Evolutionary conservation across 1,140 invertebrate genomes (phyloP), one percentile per base, ranked within the genome.

Genomic region (Ceratitis capitata): DNA sequence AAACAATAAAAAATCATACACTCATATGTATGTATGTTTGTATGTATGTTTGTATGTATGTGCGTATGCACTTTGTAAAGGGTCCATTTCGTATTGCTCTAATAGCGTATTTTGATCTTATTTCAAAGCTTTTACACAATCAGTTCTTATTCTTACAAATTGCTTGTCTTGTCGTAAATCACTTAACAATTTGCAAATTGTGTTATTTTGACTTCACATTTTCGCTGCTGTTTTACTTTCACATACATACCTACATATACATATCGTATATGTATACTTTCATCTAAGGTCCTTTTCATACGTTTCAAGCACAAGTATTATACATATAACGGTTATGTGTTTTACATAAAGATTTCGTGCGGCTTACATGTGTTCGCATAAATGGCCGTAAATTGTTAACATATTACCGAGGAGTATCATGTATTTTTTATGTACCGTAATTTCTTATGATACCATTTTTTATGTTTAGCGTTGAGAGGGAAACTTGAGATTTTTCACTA

Each of bases 81-180:
- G 45, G 19, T 42, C n/a, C 16, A 58, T 58, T 58, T 83, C 26
- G 26, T 51, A 35, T 53, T 58, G 26, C 49, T 10, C 53, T 45
- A 83, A 35, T 58, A 58, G n/a, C 14, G 47, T 39, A 78, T 45
- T 45, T 78, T 78, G 42, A 45, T 47, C 45, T 82, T 61, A 74
- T 53, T 84, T 16, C 35, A 45, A 78, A 78, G 69, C 89, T 88
- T 89, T 89, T 91, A 89, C 82, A 85, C 29, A 85, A 83, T 85
- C 85, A 51, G 26, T 53, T 47, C 69, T 78, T 83, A 86, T 85
- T 84, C 86, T 90, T 90, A 91, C 88, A 91, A 91, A 91, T 91
- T 88, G 90, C 90, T 89, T 91, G 87, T 89, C 88, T 88, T 91
- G 90, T 91, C 90, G 90, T 91, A 91, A 91, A 91, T 91, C 90